These are phyloP conservation scores for Atta colombica DNA, from an alignment of 1,140 invertebrate genomes.

Conservation along the genomic window DNA sequence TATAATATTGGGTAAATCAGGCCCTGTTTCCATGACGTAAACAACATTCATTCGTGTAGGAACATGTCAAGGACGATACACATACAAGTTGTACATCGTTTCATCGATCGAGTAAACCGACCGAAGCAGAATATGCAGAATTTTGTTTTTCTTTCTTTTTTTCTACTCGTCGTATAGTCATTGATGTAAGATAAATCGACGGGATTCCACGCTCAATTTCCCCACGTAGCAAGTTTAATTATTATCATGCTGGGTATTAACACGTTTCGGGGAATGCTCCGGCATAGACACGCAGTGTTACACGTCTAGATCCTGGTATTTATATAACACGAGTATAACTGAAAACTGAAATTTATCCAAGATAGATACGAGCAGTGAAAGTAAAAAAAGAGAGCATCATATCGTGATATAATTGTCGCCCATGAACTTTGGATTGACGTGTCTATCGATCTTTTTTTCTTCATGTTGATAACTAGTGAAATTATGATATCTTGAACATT, in stretches of 20 bases:
- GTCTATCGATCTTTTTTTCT: neutral
- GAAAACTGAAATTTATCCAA: neutral
- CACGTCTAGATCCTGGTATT: neutral
- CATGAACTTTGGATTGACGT: neutral
- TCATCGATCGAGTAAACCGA: neutral
- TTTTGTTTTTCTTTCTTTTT: constrained; percentile 18
- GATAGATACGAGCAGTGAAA: neutral
- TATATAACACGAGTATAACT: constrained; percentile 4
- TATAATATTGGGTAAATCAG: neutral
- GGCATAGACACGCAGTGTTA: neutral
- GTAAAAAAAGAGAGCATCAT: neutral
- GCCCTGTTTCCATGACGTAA: constrained; percentile 30
- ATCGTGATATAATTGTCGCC: neutral
- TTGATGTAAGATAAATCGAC: constrained; percentile 7
- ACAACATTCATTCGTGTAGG: neutral
- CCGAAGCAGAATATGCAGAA: constrained; percentile 1
- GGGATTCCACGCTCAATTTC: neutral
- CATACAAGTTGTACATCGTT: neutral
- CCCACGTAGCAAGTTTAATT: neutral
- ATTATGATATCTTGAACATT: neutral
- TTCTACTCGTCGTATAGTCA: neutral
- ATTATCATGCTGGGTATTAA: neutral
- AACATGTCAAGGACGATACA: constrained; percentile 18
- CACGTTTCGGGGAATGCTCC: neutral
- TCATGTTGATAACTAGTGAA: neutral